phyloP scores from a whole-genome alignment of 2,888 invertebrate genomes.

The Thyatira batis region DNA sequence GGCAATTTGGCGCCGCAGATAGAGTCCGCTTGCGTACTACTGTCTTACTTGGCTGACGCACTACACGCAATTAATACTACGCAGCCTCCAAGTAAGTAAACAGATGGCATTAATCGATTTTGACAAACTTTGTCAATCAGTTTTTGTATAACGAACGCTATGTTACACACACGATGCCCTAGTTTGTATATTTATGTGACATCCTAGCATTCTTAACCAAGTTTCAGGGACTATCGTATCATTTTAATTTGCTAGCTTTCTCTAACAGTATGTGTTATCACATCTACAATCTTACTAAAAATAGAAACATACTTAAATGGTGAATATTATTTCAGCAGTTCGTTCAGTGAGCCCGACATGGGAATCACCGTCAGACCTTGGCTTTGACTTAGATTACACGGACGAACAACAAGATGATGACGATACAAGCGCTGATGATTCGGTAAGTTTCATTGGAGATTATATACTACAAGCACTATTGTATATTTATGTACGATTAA shows the following conservation, averaged over 20 bases:
- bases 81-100: slow-evolving; percentile 63
- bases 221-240: too few relatives aligned
- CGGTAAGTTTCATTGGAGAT: slow-evolving; percentile 65
- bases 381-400: slow-evolving; percentile 91
- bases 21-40: slow-evolving; percentile 91
- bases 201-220: too few relatives aligned
- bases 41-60: slow-evolving; percentile 92
- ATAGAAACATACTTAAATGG: not conserved
- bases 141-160: too few relatives aligned
- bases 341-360: slow-evolving; percentile 85
- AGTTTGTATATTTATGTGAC: too few relatives aligned
- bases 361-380: slow-evolving; percentile 89
- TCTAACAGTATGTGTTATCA: too few relatives aligned
- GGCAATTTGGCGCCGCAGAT: slow-evolving; percentile 76
- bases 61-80: slow-evolving; percentile 68
- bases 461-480: not conserved
- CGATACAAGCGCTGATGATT: slow-evolving; percentile 95
- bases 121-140: slow-evolving; percentile 45
- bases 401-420: slow-evolving; percentile 96
- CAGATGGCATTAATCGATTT: slow-evolving; percentile 30
- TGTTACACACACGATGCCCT: too few relatives aligned
- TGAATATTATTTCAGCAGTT: slow-evolving; percentile 48
- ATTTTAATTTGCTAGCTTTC: too few relatives aligned
- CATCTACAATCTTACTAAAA: too few relatives aligned
- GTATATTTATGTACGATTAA: too few relatives aligned